phyloP scores from a whole-genome alignment of 2,113 vertebrate genomes.

The Corythornis madagascariensis region DNA sequence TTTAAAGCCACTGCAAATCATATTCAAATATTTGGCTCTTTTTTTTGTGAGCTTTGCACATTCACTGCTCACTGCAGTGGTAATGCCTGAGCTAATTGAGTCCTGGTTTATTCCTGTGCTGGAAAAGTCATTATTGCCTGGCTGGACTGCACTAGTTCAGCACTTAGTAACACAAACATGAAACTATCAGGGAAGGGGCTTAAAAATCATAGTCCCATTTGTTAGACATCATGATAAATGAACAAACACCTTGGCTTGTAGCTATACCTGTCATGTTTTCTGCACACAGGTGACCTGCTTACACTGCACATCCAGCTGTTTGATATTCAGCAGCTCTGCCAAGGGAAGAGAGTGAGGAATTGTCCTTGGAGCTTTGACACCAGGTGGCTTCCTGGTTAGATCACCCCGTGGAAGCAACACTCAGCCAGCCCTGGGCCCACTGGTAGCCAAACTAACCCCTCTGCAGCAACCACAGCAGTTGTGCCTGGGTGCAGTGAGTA shows the following conservation, averaged over 20 bases:
- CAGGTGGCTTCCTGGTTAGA: constrained; percentile 20
- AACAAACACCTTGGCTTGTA: not conserved
- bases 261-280: not conserved
- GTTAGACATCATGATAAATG: not conserved
- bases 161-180: not conserved
- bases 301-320: not conserved
- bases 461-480: constrained; percentile 19
- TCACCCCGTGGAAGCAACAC: constrained; percentile 22
- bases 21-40: not conserved
- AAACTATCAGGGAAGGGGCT: not conserved
- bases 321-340: not conserved
- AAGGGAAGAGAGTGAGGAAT: not conserved
- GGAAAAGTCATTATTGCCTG: constrained; percentile 21
- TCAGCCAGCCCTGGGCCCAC: constrained; percentile 24
- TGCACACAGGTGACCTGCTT: not conserved
- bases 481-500: not conserved
- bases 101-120: constrained; percentile 22
- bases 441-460: constrained; percentile 47
- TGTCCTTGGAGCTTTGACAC: constrained; percentile 27
- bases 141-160: constrained; percentile 17
- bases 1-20: not conserved
- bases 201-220: not conserved
- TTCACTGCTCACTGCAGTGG: not conserved
- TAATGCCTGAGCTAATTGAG: not conserved
- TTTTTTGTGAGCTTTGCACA: not conserved